A percentile compares a stretch with the other conserved stretches of the same genome.
These are phyloP conservation scores for Alosa alosa DNA, from an alignment of 2,113 vertebrate species.

Conservation along the genomic window DNA sequence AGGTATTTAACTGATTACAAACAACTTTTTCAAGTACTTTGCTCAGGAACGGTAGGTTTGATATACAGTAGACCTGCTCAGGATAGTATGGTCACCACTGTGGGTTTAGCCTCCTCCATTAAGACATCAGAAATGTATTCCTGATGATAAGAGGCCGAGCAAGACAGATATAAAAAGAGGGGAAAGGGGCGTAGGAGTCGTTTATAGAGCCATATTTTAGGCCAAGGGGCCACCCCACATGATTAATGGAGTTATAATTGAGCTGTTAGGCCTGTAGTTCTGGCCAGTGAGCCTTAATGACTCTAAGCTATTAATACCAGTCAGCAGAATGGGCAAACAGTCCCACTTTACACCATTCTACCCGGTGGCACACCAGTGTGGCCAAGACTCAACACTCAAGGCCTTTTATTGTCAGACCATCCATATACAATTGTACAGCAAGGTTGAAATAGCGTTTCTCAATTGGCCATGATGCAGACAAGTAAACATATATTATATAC, in stretches of 20 bases:
- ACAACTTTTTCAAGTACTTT: too few relatives aligned
- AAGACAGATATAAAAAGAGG: conserved; percentile 24
- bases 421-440: too few relatives aligned
- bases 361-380: neutral
- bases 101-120: neutral
- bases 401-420: too few relatives aligned
- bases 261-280: neutral
- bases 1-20: too few relatives aligned
- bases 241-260: neutral
- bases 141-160: conserved; percentile 17
- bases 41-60: too few relatives aligned
- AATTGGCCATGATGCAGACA: too few relatives aligned
- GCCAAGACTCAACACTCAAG: neutral
- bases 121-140: neutral
- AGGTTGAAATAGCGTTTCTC: too few relatives aligned
- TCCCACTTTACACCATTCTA: neutral
- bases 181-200: conserved; percentile 12
- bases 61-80: too few relatives aligned
- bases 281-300: neutral
- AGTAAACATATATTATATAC: too few relatives aligned
- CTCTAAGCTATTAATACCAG: conserved; percentile 7
- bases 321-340: neutral
- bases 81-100: neutral
- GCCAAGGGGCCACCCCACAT: neutral
- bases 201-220: neutral